A percentile compares a stretch with the other conserved stretches of the same genome.
phyloP scores from a whole-genome alignment of 2,888 invertebrate species.

The Hipparchia sbordonii region DNA sequence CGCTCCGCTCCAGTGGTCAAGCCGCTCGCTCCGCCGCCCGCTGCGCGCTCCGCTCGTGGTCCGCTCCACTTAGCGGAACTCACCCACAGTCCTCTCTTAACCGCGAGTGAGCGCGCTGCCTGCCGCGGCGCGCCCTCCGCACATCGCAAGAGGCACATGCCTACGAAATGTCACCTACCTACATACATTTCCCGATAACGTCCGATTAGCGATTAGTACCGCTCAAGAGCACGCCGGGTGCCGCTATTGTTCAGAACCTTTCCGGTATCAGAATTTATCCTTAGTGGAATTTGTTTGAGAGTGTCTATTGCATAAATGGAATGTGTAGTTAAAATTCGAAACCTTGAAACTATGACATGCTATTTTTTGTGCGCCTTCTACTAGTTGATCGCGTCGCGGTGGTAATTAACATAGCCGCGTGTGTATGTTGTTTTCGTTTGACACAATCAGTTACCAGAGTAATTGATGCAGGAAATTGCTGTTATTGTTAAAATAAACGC shows the following conservation, averaged over 20 bases:
- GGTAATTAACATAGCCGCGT: slow-evolving; percentile 57
- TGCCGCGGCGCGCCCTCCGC: slow-evolving; percentile 72
- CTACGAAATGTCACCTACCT: slow-evolving; percentile 73
- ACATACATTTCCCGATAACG: slow-evolving; percentile 68
- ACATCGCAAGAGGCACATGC: slow-evolving; percentile 69
- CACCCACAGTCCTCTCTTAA: slow-evolving; percentile 75
- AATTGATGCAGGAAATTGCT: slow-evolving; percentile 61
- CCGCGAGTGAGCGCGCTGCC: slow-evolving; percentile 81
- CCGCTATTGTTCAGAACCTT: slow-evolving; percentile 27
- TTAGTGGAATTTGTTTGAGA: slow-evolving; percentile 25
- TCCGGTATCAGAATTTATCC: slow-evolving; percentile 19
- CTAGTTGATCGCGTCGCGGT: slow-evolving; percentile 46
- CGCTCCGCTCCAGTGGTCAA: slow-evolving; percentile 41
- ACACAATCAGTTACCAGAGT: slow-evolving; percentile 54
- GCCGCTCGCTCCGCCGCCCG: slow-evolving; percentile 36
- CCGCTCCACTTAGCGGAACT: slow-evolving; percentile 48
- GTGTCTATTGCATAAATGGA: slow-evolving; percentile 54
- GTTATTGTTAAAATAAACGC: slow-evolving; percentile 47
- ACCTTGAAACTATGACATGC: slow-evolving; percentile 60
- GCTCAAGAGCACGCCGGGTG: slow-evolving; percentile 61
- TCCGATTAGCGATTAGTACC: slow-evolving; percentile 66
- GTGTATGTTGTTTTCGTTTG: slow-evolving; percentile 54
- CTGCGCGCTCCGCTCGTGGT: slow-evolving; percentile 49
- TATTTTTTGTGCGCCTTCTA: slow-evolving; percentile 59
- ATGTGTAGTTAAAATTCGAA: slow-evolving; percentile 73